A percentile compares a stretch with the other conserved stretches of the same genome.
Evolutionary conservation across 2,113 vertebrate species (phyloP).

Genomic region (Lepisosteus osseus): DNA sequence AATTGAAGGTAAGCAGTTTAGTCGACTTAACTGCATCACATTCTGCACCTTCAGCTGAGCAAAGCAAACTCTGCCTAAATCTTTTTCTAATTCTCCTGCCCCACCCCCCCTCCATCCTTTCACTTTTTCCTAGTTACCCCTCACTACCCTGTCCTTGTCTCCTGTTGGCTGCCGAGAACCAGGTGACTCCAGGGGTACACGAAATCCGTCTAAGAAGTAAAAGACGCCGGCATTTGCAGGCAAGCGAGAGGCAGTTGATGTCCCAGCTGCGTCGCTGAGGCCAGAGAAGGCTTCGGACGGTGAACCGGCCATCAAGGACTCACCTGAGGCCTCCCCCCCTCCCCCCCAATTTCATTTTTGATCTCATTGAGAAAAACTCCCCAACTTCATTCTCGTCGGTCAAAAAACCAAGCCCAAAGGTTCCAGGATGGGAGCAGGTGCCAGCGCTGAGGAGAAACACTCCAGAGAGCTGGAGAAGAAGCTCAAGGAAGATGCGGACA

Average conservation of each 20-base stretch:
- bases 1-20: conserved; percentile 63
- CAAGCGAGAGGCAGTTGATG: conserved; percentile 38
- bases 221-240: conserved; percentile 44
- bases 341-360: conserved; percentile 23
- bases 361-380: conserved; percentile 24
- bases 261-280: conserved; percentile 40
- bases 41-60: conserved; percentile 73
- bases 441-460: conserved; percentile 91
- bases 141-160: conserved; percentile 76
- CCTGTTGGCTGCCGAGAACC: conserved; percentile 60
- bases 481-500: conserved; percentile 92
- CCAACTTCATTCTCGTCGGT: conserved; percentile 12
- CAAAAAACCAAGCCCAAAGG: conserved; percentile 32
- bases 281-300: conserved; percentile 34
- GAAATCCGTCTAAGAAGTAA: conserved; percentile 69
- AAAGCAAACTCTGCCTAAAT: conserved; percentile 63
- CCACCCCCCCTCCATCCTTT: conserved; percentile 42
- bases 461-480: conserved; percentile 95
- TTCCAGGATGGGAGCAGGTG: conserved; percentile 86
- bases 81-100: conserved; percentile 53
- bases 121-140: conserved; percentile 42
- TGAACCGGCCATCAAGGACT: conserved; percentile 40
- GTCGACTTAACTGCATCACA: conserved; percentile 38
- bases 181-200: conserved; percentile 53
- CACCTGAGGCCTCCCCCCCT: conserved; percentile 21